Evolutionary conservation across 2,797 vertebrate genomes (phyloP).

Genomic region (Hafferia zeledoni): DNA sequence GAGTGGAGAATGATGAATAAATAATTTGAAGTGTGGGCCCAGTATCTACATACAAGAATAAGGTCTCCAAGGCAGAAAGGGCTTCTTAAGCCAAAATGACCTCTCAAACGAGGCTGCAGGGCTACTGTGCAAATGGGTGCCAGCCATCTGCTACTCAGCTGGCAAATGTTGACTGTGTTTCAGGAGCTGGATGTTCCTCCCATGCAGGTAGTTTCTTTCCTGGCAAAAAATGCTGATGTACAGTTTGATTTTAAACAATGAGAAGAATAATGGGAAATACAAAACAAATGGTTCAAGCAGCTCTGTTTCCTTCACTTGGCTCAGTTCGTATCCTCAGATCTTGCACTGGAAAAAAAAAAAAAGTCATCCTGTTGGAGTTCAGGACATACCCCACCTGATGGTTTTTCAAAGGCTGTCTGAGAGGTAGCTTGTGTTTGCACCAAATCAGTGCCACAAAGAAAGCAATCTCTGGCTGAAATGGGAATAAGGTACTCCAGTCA

Average conservation of each 20-base stretch:
- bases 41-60: background rate
- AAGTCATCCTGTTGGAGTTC: background rate
- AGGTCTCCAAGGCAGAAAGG: conserved; percentile 3
- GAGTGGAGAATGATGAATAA: background rate
- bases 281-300: background rate
- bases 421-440: background rate
- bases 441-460: background rate
- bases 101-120: background rate
- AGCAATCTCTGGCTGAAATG: background rate
- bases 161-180: background rate
- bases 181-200: background rate
- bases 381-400: background rate
- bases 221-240: background rate
- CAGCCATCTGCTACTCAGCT: conserved; percentile 40
- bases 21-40: background rate
- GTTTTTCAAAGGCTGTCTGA: background rate
- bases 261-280: background rate
- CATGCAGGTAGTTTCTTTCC: background rate
- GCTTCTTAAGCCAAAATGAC: background rate
- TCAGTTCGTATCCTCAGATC: background rate
- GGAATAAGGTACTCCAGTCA: rapidly evolving
- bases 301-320: background rate
- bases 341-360: background rate
- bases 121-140: conserved; percentile 36
- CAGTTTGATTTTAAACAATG: background rate